Base-by-base conservation (phyloP, 2,113 vertebrate species). In the Ailuropoda melanoleuca region DNA sequence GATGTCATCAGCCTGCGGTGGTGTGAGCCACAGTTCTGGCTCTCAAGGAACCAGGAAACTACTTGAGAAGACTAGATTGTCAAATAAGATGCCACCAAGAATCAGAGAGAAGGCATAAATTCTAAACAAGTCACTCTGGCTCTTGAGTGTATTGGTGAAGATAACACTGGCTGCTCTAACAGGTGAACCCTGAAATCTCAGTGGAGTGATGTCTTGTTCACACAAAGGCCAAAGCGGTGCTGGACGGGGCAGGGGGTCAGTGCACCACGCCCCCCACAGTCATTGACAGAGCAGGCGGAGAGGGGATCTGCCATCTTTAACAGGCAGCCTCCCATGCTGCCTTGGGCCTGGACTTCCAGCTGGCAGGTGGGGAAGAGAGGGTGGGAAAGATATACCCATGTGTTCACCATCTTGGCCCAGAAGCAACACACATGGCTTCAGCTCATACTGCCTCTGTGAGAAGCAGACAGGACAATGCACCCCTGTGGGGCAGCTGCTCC, bases 251-350 rank as follows among this genome's bases (percentile, higher is more conserved):
- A 2, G 17, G 11, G 1, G 21, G 23, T 3, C 6, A 12, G 53
- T 1, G n/a, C 9, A 48, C 26, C 1, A 0, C 15, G 31, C 37
- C 19, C n/a, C 24, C 24, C 7, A 50, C 21, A 0, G 4, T 26
- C 81, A 26, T 8, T 29, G 46, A 60, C 8, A 31, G 39, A 37
- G 18, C 66, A 31, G n/a, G 83, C 43, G 1, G 29, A 31, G 66
- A 10, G 26, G 23, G 34, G 37, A 56, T 68, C 64, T 74, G 46
- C 1, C 37, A 9, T 26, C 72, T 24, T 58, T 85, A 19, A 15
- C n/a, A 58, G 0, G 11, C 24, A 72, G 60, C 21, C 24, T 55
- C 55, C 58, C n/a, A 43, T n/a, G 39, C 19, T 29, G 0, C 68
- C 55, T 37, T 4, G 34, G 48, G 31, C 23, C 5, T 4, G 9